Evolutionary conservation across 2,888 invertebrate genomes (phyloP).

Genomic region (Mythimna loreyi): DNA sequence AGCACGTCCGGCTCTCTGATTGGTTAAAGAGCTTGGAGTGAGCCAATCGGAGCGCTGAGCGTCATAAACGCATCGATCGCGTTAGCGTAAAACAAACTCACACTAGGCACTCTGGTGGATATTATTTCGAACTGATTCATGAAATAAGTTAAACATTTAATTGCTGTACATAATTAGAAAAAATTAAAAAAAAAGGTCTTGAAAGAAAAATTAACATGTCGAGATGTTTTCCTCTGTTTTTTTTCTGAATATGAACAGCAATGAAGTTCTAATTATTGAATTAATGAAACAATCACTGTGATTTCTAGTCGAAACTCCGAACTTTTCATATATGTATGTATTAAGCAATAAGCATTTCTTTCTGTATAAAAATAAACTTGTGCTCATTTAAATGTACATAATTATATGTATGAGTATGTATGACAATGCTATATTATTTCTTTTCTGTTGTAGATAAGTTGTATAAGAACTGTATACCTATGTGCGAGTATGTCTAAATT

Average conservation of each 20-base stretch:
- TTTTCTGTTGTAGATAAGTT: constrained; percentile 53
- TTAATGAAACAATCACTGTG: constrained; percentile 78
- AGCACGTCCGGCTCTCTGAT: too few species aligned
- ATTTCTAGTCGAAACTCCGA: constrained; percentile 85
- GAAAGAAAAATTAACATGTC: neutral
- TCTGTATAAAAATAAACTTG: constrained; percentile 75
- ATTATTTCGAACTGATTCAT: constrained; percentile 48
- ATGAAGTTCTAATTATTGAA: constrained; percentile 38
- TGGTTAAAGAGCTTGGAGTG: too few species aligned
- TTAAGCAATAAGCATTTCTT: constrained; percentile 83
- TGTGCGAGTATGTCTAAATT: constrained; percentile 53
- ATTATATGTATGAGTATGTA: constrained; percentile 64
- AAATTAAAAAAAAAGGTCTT: neutral
- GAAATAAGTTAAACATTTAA: constrained; percentile 16
- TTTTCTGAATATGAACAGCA: constrained; percentile 34
- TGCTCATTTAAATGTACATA: constrained; percentile 80
- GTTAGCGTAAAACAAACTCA: too few species aligned
- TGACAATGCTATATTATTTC: constrained; percentile 56
- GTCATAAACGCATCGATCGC: too few species aligned
- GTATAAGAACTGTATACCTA: constrained; percentile 23
- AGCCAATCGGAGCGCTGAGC: too few species aligned
- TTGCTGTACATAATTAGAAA: constrained; percentile 34
- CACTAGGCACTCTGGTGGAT: too few species aligned
- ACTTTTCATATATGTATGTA: constrained; percentile 75
- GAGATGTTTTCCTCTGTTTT: neutral